Base-by-base conservation (phyloP, 2,113 vertebrate species). In the Sylvicapra grimmia region DNA sequence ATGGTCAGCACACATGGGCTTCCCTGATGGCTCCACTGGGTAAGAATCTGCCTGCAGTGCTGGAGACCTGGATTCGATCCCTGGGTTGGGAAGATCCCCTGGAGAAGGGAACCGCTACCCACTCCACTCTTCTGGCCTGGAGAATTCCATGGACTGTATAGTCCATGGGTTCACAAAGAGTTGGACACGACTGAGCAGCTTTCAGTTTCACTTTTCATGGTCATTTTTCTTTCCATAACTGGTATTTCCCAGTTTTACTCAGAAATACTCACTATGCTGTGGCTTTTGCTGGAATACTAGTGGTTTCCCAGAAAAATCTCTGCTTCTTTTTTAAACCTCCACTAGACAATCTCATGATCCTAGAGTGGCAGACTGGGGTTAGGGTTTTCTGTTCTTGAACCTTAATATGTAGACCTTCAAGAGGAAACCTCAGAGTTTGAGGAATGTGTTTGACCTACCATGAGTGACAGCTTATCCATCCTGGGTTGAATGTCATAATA, bases 231-330 rank as follows among this genome's bases (percentile, higher is more conserved):
- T 92, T 63, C 79, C 23, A 40, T 25, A 47, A 12, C 47, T 87
- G 19, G 29, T 90, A 61, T 53, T 93, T 96, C n/a, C 84, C 54
- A 61, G 7, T 56, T 65, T 47, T 56, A 51, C 65, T 86, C 51
- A 56, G 56, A 96, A 92, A 47, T 51, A 49, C 80, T 82, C 19
- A 47, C 51, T 96, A 5, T 93, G 29, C 36, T 90, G 19, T 59
- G 6, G 94, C 72, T 96, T 92, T 89, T 92, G 31, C 47, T 96
- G 47, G 51, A 96, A 97, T 80, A 51, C 6, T 86, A 31, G 33
- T 72, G 3, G 25, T 85, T 95, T 96, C 40, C 40, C 85, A 90
- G 56, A 92, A 88, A 92, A 82, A 59, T 13, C 53, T 82, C 47
- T 49, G 18, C 94, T 83, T 86, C n/a, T 96, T 79, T 97, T 63